Percentiles rank a stretch among this genome's conserved stretches.
These are phyloP conservation scores for Melanotaenia nigrans DNA, from an alignment of 2,797 vertebrate genomes.

Conservation along the genomic window DNA sequence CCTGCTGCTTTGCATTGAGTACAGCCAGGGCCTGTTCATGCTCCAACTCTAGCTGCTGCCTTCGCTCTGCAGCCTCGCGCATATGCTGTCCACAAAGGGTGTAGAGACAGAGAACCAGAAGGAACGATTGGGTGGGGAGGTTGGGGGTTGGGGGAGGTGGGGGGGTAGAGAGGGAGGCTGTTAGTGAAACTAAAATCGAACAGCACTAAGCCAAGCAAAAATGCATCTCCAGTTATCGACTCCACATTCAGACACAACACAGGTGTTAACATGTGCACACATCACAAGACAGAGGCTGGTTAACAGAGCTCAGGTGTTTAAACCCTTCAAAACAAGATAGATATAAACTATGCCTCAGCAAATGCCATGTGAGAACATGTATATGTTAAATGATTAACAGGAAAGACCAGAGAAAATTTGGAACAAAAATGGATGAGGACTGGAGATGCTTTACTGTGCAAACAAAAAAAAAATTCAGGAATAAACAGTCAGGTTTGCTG, in stretches of 20 bases:
- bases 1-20: constrained; percentile 98
- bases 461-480: constrained; percentile 47
- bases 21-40: constrained; percentile 99
- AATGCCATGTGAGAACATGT: constrained; percentile 44
- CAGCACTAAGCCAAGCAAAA: constrained; percentile 44
- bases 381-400: constrained; percentile 52
- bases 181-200: constrained; percentile 70
- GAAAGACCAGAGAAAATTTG: constrained; percentile 48
- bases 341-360: constrained; percentile 55
- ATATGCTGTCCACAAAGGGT: constrained; percentile 89
- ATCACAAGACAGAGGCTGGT: constrained; percentile 50
- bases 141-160: not conserved
- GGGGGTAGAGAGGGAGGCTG: constrained; percentile 69
- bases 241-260: constrained; percentile 51
- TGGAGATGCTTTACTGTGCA: constrained; percentile 67
- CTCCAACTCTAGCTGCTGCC: constrained; percentile 99
- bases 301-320: constrained; percentile 47
- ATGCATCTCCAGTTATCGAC: constrained; percentile 66
- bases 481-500: constrained; percentile 70
- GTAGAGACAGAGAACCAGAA: constrained; percentile 55
- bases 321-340: constrained; percentile 35
- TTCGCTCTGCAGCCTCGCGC: constrained; percentile 97
- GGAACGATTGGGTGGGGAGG: constrained; percentile 27
- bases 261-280: constrained; percentile 55
- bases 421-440: constrained; percentile 61